Evolutionary conservation across 2,888 invertebrate genomes (phyloP).

Genomic region (Argyresthia albistria): DNA sequence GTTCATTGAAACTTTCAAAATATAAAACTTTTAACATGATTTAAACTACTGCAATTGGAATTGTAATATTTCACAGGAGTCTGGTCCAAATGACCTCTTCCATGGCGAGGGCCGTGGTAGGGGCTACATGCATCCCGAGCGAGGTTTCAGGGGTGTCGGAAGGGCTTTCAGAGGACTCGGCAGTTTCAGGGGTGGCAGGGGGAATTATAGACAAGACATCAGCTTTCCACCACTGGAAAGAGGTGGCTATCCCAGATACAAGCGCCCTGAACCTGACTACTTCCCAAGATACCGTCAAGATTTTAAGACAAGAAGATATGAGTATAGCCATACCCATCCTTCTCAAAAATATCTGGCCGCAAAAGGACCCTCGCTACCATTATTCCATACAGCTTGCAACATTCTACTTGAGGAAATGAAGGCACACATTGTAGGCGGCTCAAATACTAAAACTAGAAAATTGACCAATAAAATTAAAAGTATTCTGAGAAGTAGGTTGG

Average conservation of each 20-base stretch:
- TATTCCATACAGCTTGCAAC: slow-evolving; percentile 8
- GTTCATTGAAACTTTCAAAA: too few species aligned
- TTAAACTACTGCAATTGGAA: neutral
- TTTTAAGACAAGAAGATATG: too few species aligned
- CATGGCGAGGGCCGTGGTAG: neutral
- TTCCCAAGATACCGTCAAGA: too few species aligned
- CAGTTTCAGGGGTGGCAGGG: too few species aligned
- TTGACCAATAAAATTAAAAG: slow-evolving; percentile 11
- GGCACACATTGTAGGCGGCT: neutral
- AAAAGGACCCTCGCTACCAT: neutral
- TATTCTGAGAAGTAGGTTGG: slow-evolving; percentile 16
- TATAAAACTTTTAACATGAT: neutral
- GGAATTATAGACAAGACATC: too few species aligned
- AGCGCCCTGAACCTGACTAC: too few species aligned
- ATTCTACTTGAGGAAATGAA: slow-evolving; percentile 12
- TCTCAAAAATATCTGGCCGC: neutral
- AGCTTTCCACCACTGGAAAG: too few species aligned
- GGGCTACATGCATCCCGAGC: too few species aligned
- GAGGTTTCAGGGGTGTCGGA: too few species aligned
- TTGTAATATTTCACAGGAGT: neutral
- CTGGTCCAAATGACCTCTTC: neutral
- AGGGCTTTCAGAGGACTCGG: too few species aligned
- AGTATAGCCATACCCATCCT: neutral
- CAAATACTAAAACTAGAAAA: slow-evolving; percentile 1
- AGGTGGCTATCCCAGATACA: too few species aligned